Evolutionary conservation across 2,113 vertebrate genomes (phyloP).

Genomic region (Labrus mixtus): DNA sequence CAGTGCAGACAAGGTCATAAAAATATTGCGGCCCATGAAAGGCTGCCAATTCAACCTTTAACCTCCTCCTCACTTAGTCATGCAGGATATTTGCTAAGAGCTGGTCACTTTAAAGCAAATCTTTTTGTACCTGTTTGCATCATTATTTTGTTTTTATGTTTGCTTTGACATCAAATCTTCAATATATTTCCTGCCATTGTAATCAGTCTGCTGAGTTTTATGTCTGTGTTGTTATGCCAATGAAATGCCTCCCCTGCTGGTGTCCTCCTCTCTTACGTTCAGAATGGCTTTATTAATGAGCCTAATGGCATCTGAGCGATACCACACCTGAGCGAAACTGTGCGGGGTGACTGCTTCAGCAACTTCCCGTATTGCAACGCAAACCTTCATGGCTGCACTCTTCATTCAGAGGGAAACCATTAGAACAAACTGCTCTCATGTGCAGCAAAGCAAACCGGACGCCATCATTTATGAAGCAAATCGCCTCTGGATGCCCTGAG

Average conservation of each 20-base stretch:
- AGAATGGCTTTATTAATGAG: slow-evolving; percentile 67
- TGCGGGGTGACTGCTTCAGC: slow-evolving; percentile 73
- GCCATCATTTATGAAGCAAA: slow-evolving; percentile 76
- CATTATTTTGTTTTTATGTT: slow-evolving; percentile 5
- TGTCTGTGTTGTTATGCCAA: slow-evolving; percentile 15
- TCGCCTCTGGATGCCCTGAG: slow-evolving; percentile 70
- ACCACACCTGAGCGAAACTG: slow-evolving; percentile 70
- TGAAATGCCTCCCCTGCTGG: slow-evolving; percentile 34
- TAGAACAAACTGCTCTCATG: slow-evolving; percentile 84
- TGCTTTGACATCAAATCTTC: background rate
- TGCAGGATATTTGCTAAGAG: slow-evolving; percentile 60
- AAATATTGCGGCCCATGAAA: slow-evolving; percentile 74
- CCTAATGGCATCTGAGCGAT: slow-evolving; percentile 72
- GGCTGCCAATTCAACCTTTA: slow-evolving; percentile 73
- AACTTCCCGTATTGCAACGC: slow-evolving; percentile 74
- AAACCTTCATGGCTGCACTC: slow-evolving; percentile 63
- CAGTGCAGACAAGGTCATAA: slow-evolving; percentile 63
- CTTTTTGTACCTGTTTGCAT: slow-evolving; percentile 19
- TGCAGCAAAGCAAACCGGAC: slow-evolving; percentile 81
- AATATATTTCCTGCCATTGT: background rate
- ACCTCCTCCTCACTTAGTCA: slow-evolving; percentile 69
- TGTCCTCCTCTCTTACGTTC: slow-evolving; percentile 44
- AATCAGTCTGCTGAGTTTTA: slow-evolving; percentile 10
- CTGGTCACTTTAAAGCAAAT: slow-evolving; percentile 40
- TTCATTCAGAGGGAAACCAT: slow-evolving; percentile 80